Conservation (phyloP, 2,113 vertebrate species). For the Gnathonemus longibarbis region DNA sequence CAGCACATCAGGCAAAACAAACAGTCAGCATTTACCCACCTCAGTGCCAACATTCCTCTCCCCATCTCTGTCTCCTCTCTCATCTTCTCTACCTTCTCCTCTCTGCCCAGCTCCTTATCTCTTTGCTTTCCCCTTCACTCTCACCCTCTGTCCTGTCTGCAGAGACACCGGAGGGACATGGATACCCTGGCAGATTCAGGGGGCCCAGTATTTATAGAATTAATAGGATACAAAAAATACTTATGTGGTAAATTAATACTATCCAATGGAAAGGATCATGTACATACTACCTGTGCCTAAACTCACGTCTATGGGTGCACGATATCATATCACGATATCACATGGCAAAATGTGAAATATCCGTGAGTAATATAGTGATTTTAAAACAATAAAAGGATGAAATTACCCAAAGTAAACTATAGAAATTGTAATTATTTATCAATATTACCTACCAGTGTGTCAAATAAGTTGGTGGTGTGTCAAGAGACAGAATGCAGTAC, state of each 20-base stretch:
- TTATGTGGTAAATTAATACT: neutral
- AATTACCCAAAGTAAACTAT: neutral
- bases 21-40: constrained; percentile 1
- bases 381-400: neutral
- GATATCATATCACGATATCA: neutral
- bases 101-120: neutral
- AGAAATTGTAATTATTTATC: neutral
- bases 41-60: neutral
- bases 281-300: neutral
- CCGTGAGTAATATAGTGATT: neutral
- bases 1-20: neutral
- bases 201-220: neutral
- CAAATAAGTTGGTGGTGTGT: neutral
- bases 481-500: neutral
- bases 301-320: neutral
- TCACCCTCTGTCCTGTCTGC: neutral
- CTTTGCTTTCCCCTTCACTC: neutral
- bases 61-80: neutral
- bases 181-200: neutral
- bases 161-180: neutral
- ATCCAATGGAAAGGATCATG: neutral
- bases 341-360: neutral
- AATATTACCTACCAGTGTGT: neutral
- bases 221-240: neutral
- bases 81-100: neutral